phyloP scores from a whole-genome alignment of 1,140 invertebrate genomes.

The Heliconius hermathena region DNA sequence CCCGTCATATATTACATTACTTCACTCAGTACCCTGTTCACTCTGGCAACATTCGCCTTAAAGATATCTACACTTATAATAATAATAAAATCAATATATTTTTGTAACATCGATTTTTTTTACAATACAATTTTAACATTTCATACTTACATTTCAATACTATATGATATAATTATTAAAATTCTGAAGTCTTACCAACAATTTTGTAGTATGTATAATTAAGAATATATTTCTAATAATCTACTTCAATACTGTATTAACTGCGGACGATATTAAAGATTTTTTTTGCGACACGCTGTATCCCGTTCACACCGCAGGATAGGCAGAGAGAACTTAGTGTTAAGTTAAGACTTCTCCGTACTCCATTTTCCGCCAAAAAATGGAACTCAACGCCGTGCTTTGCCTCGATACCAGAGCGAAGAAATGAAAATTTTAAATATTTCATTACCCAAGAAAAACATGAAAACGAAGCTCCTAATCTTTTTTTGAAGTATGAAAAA shows the following conservation, averaged over 20 bases:
- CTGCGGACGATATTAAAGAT: no score
- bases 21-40: slow-evolving; percentile 41
- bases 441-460: no score
- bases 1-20: slow-evolving; percentile 15
- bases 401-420: no score
- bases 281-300: neutral
- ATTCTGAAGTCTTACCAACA: no score
- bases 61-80: slow-evolving; percentile 19
- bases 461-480: no score
- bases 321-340: neutral
- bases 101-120: neutral
- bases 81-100: neutral
- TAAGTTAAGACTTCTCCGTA: neutral
- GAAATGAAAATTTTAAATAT: no score
- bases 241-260: no score
- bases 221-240: no score
- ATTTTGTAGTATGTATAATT: no score
- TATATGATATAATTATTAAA: neutral
- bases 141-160: neutral
- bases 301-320: neutral
- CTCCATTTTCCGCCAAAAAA: neutral
- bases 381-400: no score
- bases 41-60: slow-evolving; percentile 37
- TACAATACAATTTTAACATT: neutral
- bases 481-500: neutral